A percentile compares a stretch with the other conserved stretches of the same genome.
Evolutionary conservation across 2,113 vertebrate genomes (phyloP).

Genomic region (Lophius piscatorius): DNA sequence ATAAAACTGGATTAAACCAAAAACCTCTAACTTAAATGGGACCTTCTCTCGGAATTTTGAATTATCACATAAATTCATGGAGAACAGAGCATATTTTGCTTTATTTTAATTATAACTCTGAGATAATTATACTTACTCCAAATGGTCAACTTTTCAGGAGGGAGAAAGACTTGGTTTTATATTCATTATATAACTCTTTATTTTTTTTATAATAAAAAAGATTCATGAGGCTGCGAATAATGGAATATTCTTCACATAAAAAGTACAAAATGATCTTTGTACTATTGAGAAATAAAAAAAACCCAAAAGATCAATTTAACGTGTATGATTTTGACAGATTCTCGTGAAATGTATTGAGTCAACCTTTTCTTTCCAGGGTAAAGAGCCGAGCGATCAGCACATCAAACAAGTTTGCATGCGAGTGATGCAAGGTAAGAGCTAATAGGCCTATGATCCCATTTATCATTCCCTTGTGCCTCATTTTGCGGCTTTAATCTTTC

Average conservation of each 20-base stretch:
- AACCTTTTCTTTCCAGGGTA: constrained; percentile 82
- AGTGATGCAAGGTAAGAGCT: constrained; percentile 93
- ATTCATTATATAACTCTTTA: not conserved
- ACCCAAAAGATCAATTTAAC: not conserved
- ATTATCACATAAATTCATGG: no score
- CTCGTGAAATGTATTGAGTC: constrained; percentile 28
- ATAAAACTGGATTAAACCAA: no score
- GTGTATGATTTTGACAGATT: constrained; percentile 18
- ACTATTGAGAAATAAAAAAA: no score
- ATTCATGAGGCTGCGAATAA: not conserved
- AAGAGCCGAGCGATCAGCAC: constrained; percentile 92
- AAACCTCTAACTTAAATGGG: no score
- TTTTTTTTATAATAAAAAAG: not conserved
- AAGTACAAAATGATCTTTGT: not conserved
- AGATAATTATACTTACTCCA: no score
- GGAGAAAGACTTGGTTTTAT: not conserved
- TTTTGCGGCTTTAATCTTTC: constrained; percentile 60
- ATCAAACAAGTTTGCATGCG: constrained; percentile 98
- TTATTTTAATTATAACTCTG: no score
- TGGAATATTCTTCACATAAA: not conserved
- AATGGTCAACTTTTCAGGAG: constrained; percentile 8
- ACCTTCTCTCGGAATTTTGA: no score
- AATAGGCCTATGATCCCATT: constrained; percentile 54
- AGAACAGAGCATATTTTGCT: no score
- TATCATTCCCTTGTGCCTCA: constrained; percentile 45